A percentile compares a stretch with the other conserved stretches of the same genome.
Conservation (phyloP, 2,113 vertebrate species). For the Lontra canadensis region DNA sequence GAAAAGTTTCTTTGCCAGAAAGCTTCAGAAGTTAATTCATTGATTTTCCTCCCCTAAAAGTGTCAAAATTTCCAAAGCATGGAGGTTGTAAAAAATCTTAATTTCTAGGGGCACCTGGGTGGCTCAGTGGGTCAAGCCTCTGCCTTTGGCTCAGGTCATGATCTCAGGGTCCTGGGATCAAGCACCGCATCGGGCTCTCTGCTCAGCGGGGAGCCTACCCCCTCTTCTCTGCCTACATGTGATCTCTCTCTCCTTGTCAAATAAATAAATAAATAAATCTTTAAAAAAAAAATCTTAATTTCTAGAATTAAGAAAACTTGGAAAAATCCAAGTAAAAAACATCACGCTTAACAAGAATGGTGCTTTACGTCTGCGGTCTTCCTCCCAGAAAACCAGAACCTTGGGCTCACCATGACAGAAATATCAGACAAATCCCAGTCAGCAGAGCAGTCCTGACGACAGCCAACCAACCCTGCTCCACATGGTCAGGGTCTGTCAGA, state of each 20-base stretch:
- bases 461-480: background rate
- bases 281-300: background rate
- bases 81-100: background rate
- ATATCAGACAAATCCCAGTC: background rate
- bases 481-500: background rate
- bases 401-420: background rate
- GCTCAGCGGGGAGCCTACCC: no score
- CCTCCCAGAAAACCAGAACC: background rate
- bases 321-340: background rate
- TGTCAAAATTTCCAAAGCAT: background rate
- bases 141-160: no score
- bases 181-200: no score
- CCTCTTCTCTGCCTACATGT: no score
- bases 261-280: no score
- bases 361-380: background rate
- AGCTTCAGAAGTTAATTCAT: background rate
- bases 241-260: no score
- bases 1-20: background rate
- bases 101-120: background rate
- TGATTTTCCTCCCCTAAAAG: background rate
- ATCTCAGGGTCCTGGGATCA: no score
- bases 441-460: no score
- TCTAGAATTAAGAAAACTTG: background rate
- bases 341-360: background rate
- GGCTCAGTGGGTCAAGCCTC: no score